Conservation (phyloP, 2,797 vertebrate species). For the Molothrus aeneus region DNA sequence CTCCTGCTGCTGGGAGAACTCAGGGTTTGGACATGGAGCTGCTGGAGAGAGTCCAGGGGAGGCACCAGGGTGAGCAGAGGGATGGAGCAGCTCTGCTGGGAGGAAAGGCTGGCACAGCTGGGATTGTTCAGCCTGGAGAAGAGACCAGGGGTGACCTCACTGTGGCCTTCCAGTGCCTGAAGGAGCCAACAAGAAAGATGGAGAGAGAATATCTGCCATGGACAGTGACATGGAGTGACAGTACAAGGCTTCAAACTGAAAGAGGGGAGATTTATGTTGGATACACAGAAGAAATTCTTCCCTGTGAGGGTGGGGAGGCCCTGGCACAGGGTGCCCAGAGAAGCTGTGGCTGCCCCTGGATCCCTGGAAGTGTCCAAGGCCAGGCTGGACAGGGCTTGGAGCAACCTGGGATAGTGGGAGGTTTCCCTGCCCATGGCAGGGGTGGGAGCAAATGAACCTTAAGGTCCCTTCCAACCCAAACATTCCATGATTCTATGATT, state of each 20-base stretch:
- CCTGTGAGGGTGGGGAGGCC: fast-evolving
- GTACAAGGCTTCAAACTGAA: not conserved
- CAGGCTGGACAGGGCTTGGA: fast-evolving
- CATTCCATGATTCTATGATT: not conserved
- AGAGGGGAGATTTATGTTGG: not conserved
- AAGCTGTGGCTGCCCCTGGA: not conserved
- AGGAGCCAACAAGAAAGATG: fast-evolving
- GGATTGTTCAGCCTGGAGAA: not conserved
- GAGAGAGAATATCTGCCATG: not conserved
- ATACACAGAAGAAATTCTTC: fast-evolving
- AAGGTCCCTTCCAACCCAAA: not conserved
- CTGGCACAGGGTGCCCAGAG: not conserved
- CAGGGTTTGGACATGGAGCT: fast-evolving
- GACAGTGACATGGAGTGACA: not conserved
- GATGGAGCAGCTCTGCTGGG: not conserved
- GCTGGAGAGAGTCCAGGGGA: not conserved
- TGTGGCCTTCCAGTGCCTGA: fast-evolving
- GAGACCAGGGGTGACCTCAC: fast-evolving
- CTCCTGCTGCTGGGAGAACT: not conserved
- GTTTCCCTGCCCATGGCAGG: not conserved
- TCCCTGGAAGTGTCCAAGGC: not conserved
- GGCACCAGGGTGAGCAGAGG: not conserved
- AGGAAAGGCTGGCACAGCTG: not conserved
- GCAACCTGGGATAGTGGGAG: fast-evolving
- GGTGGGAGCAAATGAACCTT: fast-evolving